Evolutionary conservation across 1,140 invertebrate genomes (phyloP), one percentile per base, ranked within the genome.

Genomic region (Heliothis subflexa): DNA sequence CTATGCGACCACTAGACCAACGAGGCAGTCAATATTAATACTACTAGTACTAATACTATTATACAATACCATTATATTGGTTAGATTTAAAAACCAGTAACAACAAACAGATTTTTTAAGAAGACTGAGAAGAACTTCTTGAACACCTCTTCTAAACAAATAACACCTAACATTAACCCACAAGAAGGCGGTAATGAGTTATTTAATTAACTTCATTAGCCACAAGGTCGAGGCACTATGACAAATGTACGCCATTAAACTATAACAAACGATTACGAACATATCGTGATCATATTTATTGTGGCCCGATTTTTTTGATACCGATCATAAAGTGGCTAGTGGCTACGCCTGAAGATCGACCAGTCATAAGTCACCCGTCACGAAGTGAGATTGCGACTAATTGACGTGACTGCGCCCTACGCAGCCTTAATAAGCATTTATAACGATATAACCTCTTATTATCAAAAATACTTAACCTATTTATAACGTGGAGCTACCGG

Each of bases 391-490:
- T 89, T 89, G 81, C 72, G 77, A 49, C 86, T 92, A 91, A 92
- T 91, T 89, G 91, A 91, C 89, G 88, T 91, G 86, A 86, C 83
- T 87, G 83, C 85, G 87, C 85, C 89, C 83, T 75, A 83, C 72
- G 80, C 85, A 83, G 82, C 83, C 86, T 89, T 93, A 91, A 91
- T 92, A 88, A 92, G 90, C 90, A 86, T 89, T 89, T 85, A 86
- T 88, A 90, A 88, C 88, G 85, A 91, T 90, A 90, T 88, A 86
- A 88, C 83, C 78, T 87, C 74, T 80, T 85, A 85, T 89, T 92
- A 91, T 91, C 90, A 90, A 89, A 92, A 91, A 92, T 91, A 91
- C 84, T 92, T 92, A 92, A 91, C 89, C 91, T 91, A 92, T 86
- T 90, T 91, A 81, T 78, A 81, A 79, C 54, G 40, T 80, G 33